phyloP scores from a whole-genome alignment of 2,888 invertebrate genomes.

The Orthosia cruda region DNA sequence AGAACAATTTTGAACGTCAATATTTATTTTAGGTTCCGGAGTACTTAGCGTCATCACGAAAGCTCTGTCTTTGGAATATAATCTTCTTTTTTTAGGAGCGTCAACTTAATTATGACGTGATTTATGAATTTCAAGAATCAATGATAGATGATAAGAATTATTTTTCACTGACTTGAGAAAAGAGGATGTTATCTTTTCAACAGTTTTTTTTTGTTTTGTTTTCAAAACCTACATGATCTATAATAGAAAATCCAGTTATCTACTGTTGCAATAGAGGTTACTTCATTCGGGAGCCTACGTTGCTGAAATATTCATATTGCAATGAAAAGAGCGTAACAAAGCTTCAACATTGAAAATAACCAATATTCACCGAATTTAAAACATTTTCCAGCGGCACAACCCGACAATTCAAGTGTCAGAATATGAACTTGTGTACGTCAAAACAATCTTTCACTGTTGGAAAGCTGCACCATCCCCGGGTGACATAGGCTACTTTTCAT shows the following conservation, averaged over 20 bases:
- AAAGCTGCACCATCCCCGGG: no score
- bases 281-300: neutral
- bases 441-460: no score
- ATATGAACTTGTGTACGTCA: no score
- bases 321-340: conserved; percentile 10
- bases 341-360: conserved; percentile 1
- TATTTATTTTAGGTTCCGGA: neutral
- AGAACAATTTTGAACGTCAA: neutral
- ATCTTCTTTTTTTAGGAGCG: neutral
- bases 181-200: no score
- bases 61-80: no score
- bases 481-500: no score
- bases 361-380: conserved; percentile 30
- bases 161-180: no score
- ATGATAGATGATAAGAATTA: no score
- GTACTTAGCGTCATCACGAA: neutral
- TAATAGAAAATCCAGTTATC: neutral
- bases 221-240: neutral
- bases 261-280: neutral
- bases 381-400: conserved; percentile 28
- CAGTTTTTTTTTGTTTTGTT: no score
- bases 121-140: no score
- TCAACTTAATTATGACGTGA: neutral
- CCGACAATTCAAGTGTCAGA: conserved; percentile 43
- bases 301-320: conserved; percentile 23